Conservation (phyloP, 2,888 invertebrate species). For the Platycheirus rosarum region DNA sequence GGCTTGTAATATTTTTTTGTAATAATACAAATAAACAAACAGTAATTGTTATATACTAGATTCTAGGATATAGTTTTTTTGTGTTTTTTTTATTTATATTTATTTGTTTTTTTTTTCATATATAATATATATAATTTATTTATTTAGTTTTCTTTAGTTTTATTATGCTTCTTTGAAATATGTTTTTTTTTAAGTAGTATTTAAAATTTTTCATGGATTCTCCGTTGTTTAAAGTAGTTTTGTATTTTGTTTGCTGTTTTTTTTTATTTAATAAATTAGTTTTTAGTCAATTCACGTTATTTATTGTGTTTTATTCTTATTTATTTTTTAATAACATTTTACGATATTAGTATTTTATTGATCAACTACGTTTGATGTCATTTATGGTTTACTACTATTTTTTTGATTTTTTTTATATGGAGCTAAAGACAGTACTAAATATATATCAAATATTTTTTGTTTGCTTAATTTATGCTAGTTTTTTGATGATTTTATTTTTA, state of each 20-base stretch:
- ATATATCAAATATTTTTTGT: slow-evolving; percentile 67
- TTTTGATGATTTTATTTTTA: slow-evolving; percentile 60
- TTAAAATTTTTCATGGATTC: slow-evolving; percentile 43
- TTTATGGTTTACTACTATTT: slow-evolving; percentile 60
- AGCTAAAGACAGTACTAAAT: slow-evolving; percentile 73
- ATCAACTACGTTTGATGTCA: slow-evolving; percentile 69
- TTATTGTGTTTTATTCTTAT: slow-evolving; percentile 46
- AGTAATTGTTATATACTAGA: slow-evolving; percentile 60
- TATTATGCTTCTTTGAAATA: slow-evolving; percentile 67
- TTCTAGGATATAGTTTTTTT: slow-evolving; percentile 69
- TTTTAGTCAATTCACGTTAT: slow-evolving; percentile 68
- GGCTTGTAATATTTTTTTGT: slow-evolving; percentile 20
- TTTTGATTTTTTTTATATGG: slow-evolving; percentile 35
- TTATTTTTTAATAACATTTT: slow-evolving; percentile 54
- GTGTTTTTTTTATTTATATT: slow-evolving; percentile 45
- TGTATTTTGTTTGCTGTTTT: slow-evolving; percentile 43
- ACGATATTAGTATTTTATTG: slow-evolving; percentile 40
- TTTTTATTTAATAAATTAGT: slow-evolving; percentile 54
- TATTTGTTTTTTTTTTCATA: slow-evolving; percentile 52
- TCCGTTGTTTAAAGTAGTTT: slow-evolving; percentile 35
- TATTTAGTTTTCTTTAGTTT: slow-evolving; percentile 59
- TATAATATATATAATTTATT: slow-evolving; percentile 73
- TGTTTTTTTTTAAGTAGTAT: slow-evolving; percentile 35
- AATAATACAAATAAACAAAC: slow-evolving; percentile 58
- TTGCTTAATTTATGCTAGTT: slow-evolving; percentile 68